Conservation (phyloP, 2,888 invertebrate species). For the Cataglyphis rosenhaueri region DNA sequence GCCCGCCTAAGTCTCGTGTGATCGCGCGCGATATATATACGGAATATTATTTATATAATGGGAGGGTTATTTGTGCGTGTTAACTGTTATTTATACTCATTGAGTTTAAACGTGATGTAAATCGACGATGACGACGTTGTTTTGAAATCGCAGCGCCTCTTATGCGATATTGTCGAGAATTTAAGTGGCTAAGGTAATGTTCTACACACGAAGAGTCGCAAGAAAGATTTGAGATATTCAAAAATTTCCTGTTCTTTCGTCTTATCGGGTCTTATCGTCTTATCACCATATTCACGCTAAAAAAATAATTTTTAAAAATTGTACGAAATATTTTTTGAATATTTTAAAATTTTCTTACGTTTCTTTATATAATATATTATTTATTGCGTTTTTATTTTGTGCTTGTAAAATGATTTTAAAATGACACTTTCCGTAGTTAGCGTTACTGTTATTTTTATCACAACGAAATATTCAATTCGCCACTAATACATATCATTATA, state of each 20-base stretch:
- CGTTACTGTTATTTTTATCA: background rate
- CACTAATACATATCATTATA: background rate
- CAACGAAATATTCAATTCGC: background rate
- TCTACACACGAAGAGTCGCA: background rate
- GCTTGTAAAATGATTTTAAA: background rate
- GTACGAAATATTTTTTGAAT: background rate
- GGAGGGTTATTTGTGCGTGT: constrained; percentile 27
- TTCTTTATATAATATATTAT: background rate
- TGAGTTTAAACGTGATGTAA: constrained; percentile 15
- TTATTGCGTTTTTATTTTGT: background rate
- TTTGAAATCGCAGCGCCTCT: background rate
- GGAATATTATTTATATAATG: constrained; percentile 24
- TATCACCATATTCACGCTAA: background rate
- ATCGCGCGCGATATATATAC: constrained; percentile 6
- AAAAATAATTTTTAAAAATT: background rate
- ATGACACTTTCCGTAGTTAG: background rate
- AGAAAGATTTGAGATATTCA: background rate
- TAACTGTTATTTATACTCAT: constrained; percentile 41
- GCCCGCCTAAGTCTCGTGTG: background rate
- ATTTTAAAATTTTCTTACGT: background rate
- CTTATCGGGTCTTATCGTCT: background rate
- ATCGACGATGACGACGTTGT: background rate
- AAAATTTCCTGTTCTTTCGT: background rate
- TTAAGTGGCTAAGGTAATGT: background rate
- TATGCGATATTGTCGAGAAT: background rate